Evolutionary conservation across 2,797 vertebrate genomes (phyloP), one percentile per base, ranked within the genome.

Genomic region (Xyrichtys novacula): DNA sequence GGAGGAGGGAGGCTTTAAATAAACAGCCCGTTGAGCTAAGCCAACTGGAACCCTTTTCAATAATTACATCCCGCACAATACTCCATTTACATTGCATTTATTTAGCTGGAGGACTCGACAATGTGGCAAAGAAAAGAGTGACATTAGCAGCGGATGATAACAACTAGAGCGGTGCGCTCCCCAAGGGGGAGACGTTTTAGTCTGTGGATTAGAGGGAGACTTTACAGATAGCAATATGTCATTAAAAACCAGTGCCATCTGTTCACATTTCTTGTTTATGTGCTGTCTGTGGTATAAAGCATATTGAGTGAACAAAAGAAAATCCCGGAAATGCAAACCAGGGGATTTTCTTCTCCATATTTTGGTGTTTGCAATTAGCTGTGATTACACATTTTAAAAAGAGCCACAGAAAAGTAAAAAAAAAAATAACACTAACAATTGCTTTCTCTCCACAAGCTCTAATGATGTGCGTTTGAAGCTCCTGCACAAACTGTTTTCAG

Each of bases 221-320:
- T 87, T 81, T 86, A 80, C 81, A 87, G 87, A 91, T 76, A 89
- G 88, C 84, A 89, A 91, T 90, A 89, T 91, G 87, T 88, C 90
- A 89, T 91, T 88, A 90, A 91, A 91, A 91, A 88, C 74, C 85
- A 85, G 84, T 15, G 26, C 89, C 90, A 91, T 91, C 89, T 91
- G 89, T 85, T 89, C 84, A 53, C 28, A 85, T 80, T 89, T 69
- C 76, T 82, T 82, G 71, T 88, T 83, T 86, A 81, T 81, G 79
- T 78, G 76, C 59, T 43, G 76, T 84, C 55, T 68, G 76, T 69
- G 77, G 86, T 62, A 80, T 71, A 60, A 86, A 80, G 61, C 17
- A 14, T 39, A 61, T 26, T 74, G 68, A 75, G 80, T 68, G 78
- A 25, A 70, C 79, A 77, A 84, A 84, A 80, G 67, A 58, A 66